phyloP scores from a whole-genome alignment of 2,113 vertebrate species.

The Tinamus guttatus region DNA sequence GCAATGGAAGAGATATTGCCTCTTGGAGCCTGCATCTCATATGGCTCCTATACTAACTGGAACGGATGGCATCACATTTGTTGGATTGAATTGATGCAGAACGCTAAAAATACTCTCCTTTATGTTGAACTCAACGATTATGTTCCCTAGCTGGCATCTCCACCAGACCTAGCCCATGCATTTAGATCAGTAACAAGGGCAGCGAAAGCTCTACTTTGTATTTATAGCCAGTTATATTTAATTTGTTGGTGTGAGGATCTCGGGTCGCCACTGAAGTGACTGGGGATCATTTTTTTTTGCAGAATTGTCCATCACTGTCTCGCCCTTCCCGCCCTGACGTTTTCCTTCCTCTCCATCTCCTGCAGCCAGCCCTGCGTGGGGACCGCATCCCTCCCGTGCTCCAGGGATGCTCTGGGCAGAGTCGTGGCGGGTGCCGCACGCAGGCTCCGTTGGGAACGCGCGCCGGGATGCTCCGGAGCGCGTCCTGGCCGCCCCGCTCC shows the following conservation, averaged over 20 bases:
- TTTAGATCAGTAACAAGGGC: neutral
- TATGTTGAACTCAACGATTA: neutral
- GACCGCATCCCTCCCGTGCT: neutral
- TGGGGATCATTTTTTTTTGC: neutral
- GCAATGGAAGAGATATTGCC: neutral
- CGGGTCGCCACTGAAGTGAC: neutral
- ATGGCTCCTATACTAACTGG: neutral
- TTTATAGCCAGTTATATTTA: neutral
- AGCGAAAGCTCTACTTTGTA: neutral
- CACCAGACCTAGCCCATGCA: neutral
- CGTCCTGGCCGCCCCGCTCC: slow-evolving; percentile 53
- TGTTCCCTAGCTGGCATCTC: neutral
- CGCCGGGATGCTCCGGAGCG: neutral
- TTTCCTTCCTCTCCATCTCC: neutral
- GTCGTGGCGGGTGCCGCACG: neutral
- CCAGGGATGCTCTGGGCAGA: rapidly evolving
- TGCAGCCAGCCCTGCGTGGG: rapidly evolving
- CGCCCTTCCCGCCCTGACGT: neutral
- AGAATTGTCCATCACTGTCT: neutral
- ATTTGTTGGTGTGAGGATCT: neutral
- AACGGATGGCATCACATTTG: rapidly evolving
- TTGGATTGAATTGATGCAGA: neutral
- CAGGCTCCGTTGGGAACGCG: neutral
- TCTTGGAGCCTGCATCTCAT: neutral
- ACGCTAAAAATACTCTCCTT: neutral